Conservation (phyloP, 2,113 vertebrate species). For the Ginglymostoma cirratum region DNA sequence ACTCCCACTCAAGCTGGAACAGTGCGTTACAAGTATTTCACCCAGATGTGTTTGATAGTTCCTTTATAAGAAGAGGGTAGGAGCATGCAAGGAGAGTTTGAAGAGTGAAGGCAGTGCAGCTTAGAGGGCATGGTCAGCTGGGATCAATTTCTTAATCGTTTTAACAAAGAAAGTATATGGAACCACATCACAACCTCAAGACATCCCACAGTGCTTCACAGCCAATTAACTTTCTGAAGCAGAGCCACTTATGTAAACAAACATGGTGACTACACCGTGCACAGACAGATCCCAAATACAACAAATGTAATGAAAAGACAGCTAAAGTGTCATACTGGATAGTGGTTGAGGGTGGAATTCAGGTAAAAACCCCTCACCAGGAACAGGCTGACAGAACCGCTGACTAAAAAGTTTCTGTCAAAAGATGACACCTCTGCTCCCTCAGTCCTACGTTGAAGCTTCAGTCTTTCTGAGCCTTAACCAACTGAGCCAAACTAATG, state of each 20-base stretch:
- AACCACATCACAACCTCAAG: neutral
- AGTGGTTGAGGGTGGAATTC: neutral
- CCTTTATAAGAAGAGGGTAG: neutral
- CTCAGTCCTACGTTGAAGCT: neutral
- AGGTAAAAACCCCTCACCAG: neutral
- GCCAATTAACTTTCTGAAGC: neutral
- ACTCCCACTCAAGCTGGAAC: conserved; percentile 66
- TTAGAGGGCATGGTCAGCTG: neutral
- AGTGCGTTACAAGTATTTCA: conserved; percentile 71
- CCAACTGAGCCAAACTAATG: neutral
- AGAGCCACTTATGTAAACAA: neutral
- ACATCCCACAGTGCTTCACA: neutral
- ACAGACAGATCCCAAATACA: neutral
- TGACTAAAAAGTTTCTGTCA: neutral
- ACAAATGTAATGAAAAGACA: neutral
- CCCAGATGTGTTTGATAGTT: conserved; percentile 62
- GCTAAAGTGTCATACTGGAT: neutral
- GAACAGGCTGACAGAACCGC: neutral
- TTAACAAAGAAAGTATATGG: neutral
- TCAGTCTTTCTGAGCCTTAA: neutral
- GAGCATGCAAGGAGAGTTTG: neutral
- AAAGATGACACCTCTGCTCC: neutral
- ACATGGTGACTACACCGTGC: neutral
- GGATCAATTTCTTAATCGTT: neutral
- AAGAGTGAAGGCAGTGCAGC: neutral